Evolutionary conservation across 2,113 vertebrate genomes (phyloP).

Genomic region (Morone chrysops): DNA sequence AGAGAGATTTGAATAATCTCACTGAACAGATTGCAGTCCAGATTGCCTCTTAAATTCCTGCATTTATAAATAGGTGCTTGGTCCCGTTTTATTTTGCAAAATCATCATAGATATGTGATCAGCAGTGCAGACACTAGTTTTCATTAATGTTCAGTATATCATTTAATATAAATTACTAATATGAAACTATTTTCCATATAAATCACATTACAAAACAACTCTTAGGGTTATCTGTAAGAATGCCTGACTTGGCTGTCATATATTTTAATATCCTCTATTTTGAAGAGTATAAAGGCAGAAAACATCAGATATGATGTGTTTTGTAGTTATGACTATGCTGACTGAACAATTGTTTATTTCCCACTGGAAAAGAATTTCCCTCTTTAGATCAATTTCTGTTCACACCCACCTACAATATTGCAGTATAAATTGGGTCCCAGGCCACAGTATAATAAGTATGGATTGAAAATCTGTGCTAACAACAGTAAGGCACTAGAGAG

Average conservation of each 20-base stretch:
- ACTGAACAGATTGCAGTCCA: constrained; percentile 79
- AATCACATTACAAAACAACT: background rate
- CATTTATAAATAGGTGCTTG: constrained; percentile 75
- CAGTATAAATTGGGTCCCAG: constrained; percentile 72
- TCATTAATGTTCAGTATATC: constrained; percentile 12
- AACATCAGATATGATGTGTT: constrained; percentile 19
- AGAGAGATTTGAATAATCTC: constrained; percentile 73
- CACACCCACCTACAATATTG: constrained; percentile 53
- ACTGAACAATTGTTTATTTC: constrained; percentile 64
- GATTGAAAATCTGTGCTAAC: constrained; percentile 73
- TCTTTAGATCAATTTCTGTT: constrained; percentile 60
- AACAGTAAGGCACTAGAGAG: constrained; percentile 59
- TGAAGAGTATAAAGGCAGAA: constrained; percentile 12
- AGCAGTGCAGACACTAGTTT: constrained; percentile 17
- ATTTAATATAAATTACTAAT: background rate
- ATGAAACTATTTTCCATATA: background rate
- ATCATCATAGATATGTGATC: constrained; percentile 55
- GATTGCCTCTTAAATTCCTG: constrained; percentile 76
- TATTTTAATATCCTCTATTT: constrained; percentile 1
- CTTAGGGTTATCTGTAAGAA: background rate
- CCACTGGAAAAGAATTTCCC: constrained; percentile 53
- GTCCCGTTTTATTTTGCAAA: constrained; percentile 63
- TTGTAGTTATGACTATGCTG: constrained; percentile 15
- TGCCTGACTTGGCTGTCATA: too few relatives aligned
- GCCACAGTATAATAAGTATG: constrained; percentile 73